Evolutionary conservation across 2,888 invertebrate species (phyloP), one percentile per base, ranked within the genome.

Genomic region (Polyploca ridens): DNA sequence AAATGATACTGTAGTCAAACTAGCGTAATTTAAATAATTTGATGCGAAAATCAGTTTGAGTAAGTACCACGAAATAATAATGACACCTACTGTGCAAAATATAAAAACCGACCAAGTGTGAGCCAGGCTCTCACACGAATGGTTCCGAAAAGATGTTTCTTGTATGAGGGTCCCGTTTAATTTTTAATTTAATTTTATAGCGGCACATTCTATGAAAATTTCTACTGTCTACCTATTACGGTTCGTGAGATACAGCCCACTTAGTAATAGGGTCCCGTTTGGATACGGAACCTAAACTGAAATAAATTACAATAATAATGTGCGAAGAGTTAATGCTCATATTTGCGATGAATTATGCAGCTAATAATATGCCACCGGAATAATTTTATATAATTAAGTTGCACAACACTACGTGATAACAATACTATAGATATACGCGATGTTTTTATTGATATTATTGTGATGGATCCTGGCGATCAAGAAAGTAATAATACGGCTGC

Each of bases 311-410:
- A 10, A 38, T 10, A 1, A 38, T 41, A 41, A 41, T 13, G 41
- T 13, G 41, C 13, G 41, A 41, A 46, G 46, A n/a, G 46, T n/a
- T 46, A 46, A 46, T 46, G 46, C 46, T 46, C 46, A 41, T 13
- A 41, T 38, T 38, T 10, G 46, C 46, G 46, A n/a, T 46, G 14
- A 46, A n/a, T n/a, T 46, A 46, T n/a, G n/a, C n/a, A 46, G n/a
- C 46, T 10, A n/a, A 46, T 46, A n/a, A 46, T 46, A 46, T 46
- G n/a, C 46, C n/a, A n/a, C 46, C n/a, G 46, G 46, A n/a, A 46
- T 46, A 46, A 46, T 46, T 27, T 27, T 46, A 46, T n/a, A 46
- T 7, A 41, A 13, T 46, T 35, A 35, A 5, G n/a, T n/a, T 46
- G 46, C 46, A 46, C 46, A 46, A 46, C 46, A 46, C n/a, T 46